Conservation (phyloP, 2,113 vertebrate species). For the Rhinolophus sinicus region DNA sequence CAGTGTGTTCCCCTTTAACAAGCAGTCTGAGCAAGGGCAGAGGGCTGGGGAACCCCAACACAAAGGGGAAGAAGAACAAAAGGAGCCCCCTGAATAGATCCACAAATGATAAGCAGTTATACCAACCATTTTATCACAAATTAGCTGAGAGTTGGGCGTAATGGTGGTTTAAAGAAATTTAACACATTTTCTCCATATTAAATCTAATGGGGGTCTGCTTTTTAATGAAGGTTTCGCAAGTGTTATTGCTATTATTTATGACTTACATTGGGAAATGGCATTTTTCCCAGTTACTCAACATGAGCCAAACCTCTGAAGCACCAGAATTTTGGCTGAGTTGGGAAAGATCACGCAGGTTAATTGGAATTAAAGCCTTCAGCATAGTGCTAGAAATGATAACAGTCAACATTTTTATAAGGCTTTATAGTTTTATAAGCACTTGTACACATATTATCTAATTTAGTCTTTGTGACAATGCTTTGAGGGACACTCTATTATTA, state of each 20-base stretch:
- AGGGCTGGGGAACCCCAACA: neutral
- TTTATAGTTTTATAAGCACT: constrained; percentile 12
- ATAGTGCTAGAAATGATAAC: neutral
- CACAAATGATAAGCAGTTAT: neutral
- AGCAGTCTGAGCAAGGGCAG: neutral
- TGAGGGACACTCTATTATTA: neutral
- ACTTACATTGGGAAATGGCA: constrained; percentile 33
- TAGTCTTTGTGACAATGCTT: neutral
- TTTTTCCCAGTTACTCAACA: neutral
- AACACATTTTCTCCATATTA: neutral
- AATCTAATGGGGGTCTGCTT: neutral
- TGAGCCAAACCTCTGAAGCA: neutral
- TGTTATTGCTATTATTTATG: constrained; percentile 10
- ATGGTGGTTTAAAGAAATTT: neutral
- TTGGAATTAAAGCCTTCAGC: neutral
- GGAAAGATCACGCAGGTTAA: neutral
- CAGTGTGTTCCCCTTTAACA: neutral
- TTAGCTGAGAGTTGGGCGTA: neutral
- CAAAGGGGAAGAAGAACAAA: neutral
- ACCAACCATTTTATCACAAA: neutral
- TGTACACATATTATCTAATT: constrained; percentile 2
- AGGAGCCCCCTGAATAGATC: neutral
- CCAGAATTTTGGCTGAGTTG: neutral
- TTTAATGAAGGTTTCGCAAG: constrained; percentile 8
- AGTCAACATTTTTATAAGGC: neutral